Base-by-base conservation (phyloP, 2,797 vertebrate genomes). In the Pyrocephalus nanus region DNA sequence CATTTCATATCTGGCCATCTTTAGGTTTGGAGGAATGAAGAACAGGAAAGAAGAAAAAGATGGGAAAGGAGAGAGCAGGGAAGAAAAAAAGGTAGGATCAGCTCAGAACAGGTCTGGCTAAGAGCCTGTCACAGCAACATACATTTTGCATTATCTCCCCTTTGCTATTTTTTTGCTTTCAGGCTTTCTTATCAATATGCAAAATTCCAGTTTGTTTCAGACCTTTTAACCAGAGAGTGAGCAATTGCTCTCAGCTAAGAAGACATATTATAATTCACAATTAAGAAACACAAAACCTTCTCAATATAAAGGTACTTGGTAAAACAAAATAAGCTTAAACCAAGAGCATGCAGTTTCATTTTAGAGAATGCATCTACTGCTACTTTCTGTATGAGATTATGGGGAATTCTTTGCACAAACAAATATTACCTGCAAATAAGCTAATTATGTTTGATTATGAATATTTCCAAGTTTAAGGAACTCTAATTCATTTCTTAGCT, bases 1-100 rank as follows among this genome's bases (percentile, higher is more conserved):
- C 87, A 87, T 96, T 97, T 97, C 96, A 48, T 97, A 95, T 97
- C 96, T 97, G 94, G 72, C 86, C 94, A 96, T 98, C 97, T 96
- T 86, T 95, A 89, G 43, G 58, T 94, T 80, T 96, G 78, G 86
- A 96, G 94, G 67, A 90, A 77, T 34, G 88, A 95, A 96, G 95
- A 88, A 81, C 94, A 84, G 79, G 90, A 97, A 96, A 95, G 65
- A 81, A 75, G 90, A 80, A 92, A 88, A 57, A 75, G 88, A 60
- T 65, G 60, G 84, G 51, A 61, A 96, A 90, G 92, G 60, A 93
- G 88, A 87, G 48, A 76, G 21, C 29, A 81, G 67, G 70, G 45
- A 30, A 86, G 22, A 53, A 58, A 75, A 80, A 80, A 86, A 76
- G 47, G 92, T 82, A 72, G 48, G 79, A 88, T 79, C 60, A 73